Conservation (phyloP, 2,113 vertebrate species). For the Coregonus clupeaformis region DNA sequence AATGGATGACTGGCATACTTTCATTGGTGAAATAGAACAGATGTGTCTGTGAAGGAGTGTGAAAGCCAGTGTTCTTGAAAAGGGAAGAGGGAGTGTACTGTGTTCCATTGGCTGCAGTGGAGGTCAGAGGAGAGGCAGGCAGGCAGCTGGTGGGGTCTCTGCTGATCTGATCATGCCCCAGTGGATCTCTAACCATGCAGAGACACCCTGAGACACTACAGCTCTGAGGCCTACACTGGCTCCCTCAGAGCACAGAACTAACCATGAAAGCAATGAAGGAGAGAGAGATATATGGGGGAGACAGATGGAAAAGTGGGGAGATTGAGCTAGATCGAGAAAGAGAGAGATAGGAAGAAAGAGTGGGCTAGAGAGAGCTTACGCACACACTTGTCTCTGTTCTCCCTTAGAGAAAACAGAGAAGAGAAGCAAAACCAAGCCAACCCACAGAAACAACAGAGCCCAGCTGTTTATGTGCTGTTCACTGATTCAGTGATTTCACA, state of each 20-base stretch:
- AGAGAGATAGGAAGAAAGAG: background rate
- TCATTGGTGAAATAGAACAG: conserved; percentile 41
- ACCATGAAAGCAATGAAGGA: background rate
- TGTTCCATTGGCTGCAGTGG: conserved; percentile 16
- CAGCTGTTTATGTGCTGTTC: conserved; percentile 50
- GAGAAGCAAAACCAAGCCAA: too few species aligned
- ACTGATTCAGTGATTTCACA: conserved; percentile 47
- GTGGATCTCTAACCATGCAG: conserved; percentile 36
- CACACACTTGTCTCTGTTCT: background rate
- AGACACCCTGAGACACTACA: background rate
- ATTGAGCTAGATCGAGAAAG: background rate
- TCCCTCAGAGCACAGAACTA: conserved; percentile 51
- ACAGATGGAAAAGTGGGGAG: background rate
- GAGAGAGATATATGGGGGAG: conserved; percentile 7
- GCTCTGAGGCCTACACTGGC: conserved; percentile 1
- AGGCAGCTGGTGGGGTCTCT: conserved; percentile 59
- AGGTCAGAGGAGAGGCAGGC: conserved; percentile 43
- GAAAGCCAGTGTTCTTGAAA: conserved; percentile 28
- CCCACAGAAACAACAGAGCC: conserved; percentile 28
- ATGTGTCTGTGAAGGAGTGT: conserved; percentile 38
- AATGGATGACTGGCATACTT: conserved; percentile 31
- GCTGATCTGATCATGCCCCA: conserved; percentile 17
- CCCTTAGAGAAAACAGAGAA: conserved; percentile 3
- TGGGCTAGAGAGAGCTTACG: background rate
- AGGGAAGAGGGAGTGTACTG: conserved; percentile 23